Conservation (phyloP, 1,140 invertebrate species). For the Trachelipus rathkii region DNA sequence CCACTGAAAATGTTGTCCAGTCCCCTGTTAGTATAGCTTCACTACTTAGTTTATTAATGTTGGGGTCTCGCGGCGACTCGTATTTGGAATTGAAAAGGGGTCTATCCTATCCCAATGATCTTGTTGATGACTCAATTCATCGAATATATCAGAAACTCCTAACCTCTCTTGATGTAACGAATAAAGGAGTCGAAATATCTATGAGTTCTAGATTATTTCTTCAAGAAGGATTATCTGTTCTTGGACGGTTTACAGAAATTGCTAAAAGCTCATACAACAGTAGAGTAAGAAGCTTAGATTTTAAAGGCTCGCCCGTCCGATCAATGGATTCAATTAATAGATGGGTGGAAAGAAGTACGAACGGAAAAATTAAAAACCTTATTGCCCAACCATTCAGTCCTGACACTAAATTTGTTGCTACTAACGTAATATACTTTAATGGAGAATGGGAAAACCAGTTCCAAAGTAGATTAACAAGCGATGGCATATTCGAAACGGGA, state of each 20-base stretch:
- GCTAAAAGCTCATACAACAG: conserved; percentile 57
- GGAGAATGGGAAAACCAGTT: conserved; percentile 72
- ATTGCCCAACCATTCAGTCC: conserved; percentile 47
- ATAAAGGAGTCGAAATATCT: conserved; percentile 24
- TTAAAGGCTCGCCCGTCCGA: conserved; percentile 53
- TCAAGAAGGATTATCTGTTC: conserved; percentile 18
- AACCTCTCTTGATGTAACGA: background rate
- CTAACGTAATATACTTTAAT: conserved; percentile 85
- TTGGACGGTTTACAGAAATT: conserved; percentile 20
- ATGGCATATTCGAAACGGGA: conserved; percentile 56
- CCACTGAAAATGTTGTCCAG: conserved; percentile 62
- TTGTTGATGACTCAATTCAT: conserved; percentile 31
- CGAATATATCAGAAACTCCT: conserved; percentile 26
- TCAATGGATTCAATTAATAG: conserved; percentile 62
- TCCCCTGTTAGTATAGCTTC: conserved; percentile 75
- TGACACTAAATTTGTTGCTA: conserved; percentile 62
- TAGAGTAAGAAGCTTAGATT: conserved; percentile 62
- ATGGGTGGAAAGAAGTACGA: conserved; percentile 67
- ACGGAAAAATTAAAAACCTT: conserved; percentile 64
- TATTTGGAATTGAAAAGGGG: conserved; percentile 45
- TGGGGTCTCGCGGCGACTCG: conserved; percentile 46
- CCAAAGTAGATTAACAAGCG: conserved; percentile 54
- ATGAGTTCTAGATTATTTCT: conserved; percentile 37
- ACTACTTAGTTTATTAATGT: conserved; percentile 63
- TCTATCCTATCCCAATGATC: conserved; percentile 36